Conservation (phyloP, 2,797 vertebrate species). For the Scarus forsteni region DNA sequence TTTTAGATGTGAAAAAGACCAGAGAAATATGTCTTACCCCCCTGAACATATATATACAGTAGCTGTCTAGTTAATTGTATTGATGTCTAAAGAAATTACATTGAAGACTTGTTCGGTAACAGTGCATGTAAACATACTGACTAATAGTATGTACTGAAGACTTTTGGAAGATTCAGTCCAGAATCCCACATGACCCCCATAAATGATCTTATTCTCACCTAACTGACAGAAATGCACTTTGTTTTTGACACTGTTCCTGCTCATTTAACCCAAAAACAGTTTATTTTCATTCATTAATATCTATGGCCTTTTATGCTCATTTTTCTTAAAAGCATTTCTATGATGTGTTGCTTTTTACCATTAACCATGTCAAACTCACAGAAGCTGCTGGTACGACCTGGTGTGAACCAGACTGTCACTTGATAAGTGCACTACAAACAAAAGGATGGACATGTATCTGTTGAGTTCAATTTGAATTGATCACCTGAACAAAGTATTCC, state of each 20-base stretch:
- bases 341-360: conserved; percentile 29
- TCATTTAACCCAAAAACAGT: conserved; percentile 30
- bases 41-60: no score
- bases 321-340: conserved; percentile 50
- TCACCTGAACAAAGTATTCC: conserved; percentile 83
- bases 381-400: conserved; percentile 41
- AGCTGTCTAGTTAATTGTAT: no score
- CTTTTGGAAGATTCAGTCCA: conserved; percentile 21
- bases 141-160: neutral
- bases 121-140: no score
- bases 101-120: no score
- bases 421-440: conserved; percentile 88
- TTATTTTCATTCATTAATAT: conserved; percentile 33
- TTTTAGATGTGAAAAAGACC: no score
- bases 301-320: conserved; percentile 22
- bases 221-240: conserved; percentile 32
- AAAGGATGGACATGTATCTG: conserved; percentile 33
- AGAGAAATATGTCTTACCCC: no score
- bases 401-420: conserved; percentile 66
- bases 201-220: conserved; percentile 14
- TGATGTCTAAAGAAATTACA: no score
- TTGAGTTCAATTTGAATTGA: conserved; percentile 49
- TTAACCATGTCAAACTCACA: conserved; percentile 28
- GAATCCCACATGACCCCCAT: conserved; percentile 16
- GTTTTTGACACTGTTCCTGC: conserved; percentile 37